phyloP scores from a whole-genome alignment of 2,113 vertebrate genomes.

The Myiozetetes cayanensis region DNA sequence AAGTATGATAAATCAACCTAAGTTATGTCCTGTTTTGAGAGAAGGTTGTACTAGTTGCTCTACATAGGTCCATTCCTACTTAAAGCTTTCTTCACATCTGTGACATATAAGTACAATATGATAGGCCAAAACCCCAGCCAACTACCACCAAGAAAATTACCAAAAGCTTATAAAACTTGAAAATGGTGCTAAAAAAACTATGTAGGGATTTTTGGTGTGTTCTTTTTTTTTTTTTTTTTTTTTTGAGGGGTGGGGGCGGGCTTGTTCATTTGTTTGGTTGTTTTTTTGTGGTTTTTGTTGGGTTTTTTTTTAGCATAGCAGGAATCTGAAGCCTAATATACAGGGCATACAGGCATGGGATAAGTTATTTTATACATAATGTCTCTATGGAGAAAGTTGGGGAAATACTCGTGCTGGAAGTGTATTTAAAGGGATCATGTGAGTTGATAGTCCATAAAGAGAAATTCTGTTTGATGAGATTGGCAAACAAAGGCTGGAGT shows the following conservation, averaged over 20 bases:
- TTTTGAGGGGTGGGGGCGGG: neutral
- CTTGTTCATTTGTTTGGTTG: neutral
- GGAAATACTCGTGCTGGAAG: neutral
- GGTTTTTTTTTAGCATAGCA: neutral
- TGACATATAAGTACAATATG: neutral
- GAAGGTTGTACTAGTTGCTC: neutral
- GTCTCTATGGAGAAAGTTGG: neutral
- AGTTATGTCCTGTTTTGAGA: neutral
- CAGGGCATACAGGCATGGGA: neutral
- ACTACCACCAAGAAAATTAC: neutral
- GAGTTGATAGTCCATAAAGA: neutral
- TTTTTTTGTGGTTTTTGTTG: neutral
- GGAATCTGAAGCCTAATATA: neutral
- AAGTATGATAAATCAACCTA: neutral
- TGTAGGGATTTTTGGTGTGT: neutral
- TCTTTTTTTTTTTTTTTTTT: neutral
- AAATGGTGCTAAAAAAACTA: neutral
- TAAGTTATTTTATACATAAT: neutral
- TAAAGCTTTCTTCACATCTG: neutral
- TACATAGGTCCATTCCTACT: neutral
- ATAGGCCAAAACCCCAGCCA: neutral
- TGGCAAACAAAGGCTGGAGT: neutral
- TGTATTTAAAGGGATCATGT: neutral
- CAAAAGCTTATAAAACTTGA: accelerated
- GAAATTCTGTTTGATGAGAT: neutral